Base-by-base conservation (phyloP, 1,140 invertebrate genomes). In the Chrysopa pallens region DNA sequence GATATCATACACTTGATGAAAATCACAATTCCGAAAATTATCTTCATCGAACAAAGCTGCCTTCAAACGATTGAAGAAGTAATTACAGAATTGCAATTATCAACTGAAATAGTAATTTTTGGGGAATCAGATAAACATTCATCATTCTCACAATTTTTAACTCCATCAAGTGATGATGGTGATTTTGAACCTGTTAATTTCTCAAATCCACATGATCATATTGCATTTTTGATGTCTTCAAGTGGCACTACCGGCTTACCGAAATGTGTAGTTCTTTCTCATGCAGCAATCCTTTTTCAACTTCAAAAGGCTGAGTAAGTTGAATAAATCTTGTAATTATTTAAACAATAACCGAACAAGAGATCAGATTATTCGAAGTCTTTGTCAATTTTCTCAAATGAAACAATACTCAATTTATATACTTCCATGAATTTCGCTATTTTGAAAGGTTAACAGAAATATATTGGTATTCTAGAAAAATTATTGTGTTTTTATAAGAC, bases 181-280 rank as follows among this genome's bases (percentile, higher is more conserved):
- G 36, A 39, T 11, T 39, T 50, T 9, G 27, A 42, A 42, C 13
- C 48, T 6, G 6, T 11, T 6, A 17, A 36, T n/a, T 46, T 54
- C 3, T 33, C 29, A 47, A 53, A 62, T 17, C 41, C 31, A 12
- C n/a, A 38, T 15, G 46, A 44, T 6, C 51, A 55, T 36, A 60
- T 58, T 1, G 54, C 56, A 14, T 46, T 64, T n/a, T 61, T 73
- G 46, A 52, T 68, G 0, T 69, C 59, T 47, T 73, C 80, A 1
- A 84, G 79, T 48, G 83, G 83, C n/a, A 86, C 84, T 2, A 85
- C 82, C 27, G 82, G 85, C 29, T 58, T 73, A 13, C 78, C 84
- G 1, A 88, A 88, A 63, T 83, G 82, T 17, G 84, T 83, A 0
- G 72, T 74, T 58, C 53, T 84, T 8, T 79, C 76, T 8, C 80